A percentile compares a stretch with the other conserved stretches of the same genome.
Conservation (phyloP, 2,797 vertebrate species). For the Betta splendens region DNA sequence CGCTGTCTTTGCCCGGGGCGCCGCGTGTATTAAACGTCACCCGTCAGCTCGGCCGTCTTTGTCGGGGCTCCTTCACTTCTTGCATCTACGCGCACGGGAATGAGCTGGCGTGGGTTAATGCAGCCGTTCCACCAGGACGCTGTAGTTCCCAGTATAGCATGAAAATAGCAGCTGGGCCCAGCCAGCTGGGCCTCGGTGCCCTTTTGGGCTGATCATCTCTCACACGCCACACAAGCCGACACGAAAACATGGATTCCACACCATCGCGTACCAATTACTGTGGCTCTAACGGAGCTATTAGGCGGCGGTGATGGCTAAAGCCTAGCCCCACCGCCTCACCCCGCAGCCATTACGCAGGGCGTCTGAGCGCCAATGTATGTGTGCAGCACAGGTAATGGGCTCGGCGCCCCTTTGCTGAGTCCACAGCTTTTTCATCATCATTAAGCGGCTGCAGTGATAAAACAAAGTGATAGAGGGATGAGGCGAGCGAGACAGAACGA, state of each 20-base stretch:
- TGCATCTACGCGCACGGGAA: background rate
- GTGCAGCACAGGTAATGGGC: constrained; percentile 56
- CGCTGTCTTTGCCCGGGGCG: background rate
- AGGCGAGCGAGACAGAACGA: constrained; percentile 35
- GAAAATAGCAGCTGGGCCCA: background rate
- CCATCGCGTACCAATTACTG: constrained; percentile 37
- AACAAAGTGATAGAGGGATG: constrained; percentile 69
- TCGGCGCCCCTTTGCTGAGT: constrained; percentile 71
- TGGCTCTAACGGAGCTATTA: constrained; percentile 48
- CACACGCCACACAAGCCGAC: constrained; percentile 15
- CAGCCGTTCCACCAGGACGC: background rate
- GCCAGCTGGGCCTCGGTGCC: constrained; percentile 1
- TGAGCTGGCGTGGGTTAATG: background rate
- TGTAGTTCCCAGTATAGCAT: background rate
- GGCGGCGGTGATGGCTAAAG: constrained; percentile 40
- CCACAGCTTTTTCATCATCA: constrained; percentile 75
- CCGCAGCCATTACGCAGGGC: constrained; percentile 36
- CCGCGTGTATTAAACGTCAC: constrained; percentile 6
- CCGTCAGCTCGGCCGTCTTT: constrained; percentile 4
- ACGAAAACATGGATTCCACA: constrained; percentile 36
- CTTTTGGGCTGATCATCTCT: constrained; percentile 12
- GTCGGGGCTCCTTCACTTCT: constrained; percentile 3
- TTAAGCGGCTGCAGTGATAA: constrained; percentile 72
- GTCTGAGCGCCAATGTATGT: constrained; percentile 21
- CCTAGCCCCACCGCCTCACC: constrained; percentile 38